Percentiles rank a stretch among this genome's conserved stretches.
Conservation (phyloP, 2,888 invertebrate species). For the Tetanocera ferruginea region DNA sequence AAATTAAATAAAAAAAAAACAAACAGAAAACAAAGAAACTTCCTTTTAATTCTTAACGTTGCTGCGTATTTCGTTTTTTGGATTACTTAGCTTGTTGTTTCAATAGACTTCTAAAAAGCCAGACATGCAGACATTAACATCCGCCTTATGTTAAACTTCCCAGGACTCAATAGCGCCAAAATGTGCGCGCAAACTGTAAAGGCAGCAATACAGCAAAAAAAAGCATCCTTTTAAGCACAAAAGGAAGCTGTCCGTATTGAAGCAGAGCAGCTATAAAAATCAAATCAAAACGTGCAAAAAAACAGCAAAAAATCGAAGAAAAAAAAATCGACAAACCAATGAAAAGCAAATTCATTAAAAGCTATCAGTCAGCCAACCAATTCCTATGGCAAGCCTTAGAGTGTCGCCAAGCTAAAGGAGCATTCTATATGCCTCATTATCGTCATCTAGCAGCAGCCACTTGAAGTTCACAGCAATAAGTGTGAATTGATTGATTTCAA, state of each 20-base stretch:
- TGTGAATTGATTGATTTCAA: constrained; percentile 38
- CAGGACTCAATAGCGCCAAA: constrained; percentile 25
- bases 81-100: not conserved
- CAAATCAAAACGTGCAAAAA: constrained; percentile 7
- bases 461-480: constrained; percentile 10
- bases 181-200: not conserved
- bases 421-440: constrained; percentile 7
- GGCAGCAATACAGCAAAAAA: not conserved
- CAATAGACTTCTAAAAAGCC: constrained; percentile 30
- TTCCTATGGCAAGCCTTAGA: not conserved
- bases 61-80: not conserved
- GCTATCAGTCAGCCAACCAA: not conserved
- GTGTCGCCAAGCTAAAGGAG: not conserved
- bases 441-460: not conserved
- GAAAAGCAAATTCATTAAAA: constrained; percentile 35
- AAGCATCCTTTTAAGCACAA: constrained; percentile 23
- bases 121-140: constrained; percentile 37
- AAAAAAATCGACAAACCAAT: not conserved
- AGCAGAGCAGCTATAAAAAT: constrained; percentile 23
- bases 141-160: constrained; percentile 38
- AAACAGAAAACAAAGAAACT: not conserved
- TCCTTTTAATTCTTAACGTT: not conserved
- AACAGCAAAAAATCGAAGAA: not conserved
- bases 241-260: not conserved
- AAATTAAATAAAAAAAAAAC: not conserved